A percentile compares a stretch with the other conserved stretches of the same genome.
phyloP scores from a whole-genome alignment of 2,888 invertebrate genomes.

The Eupithecia centaureata region DNA sequence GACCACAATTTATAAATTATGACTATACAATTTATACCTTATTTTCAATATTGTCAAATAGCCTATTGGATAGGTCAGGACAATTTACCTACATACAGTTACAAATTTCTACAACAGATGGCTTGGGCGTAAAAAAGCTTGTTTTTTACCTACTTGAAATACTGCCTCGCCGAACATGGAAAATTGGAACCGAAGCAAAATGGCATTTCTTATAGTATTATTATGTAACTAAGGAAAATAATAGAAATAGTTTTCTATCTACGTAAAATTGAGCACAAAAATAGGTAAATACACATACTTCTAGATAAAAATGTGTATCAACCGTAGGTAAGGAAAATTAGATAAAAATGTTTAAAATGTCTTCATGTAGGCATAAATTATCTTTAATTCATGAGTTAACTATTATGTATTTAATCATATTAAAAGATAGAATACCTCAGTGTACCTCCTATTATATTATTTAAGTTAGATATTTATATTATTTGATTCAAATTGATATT shows the following conservation, averaged over 20 bases:
- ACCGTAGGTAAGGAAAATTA: background rate
- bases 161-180: background rate
- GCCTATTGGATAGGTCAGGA: too few relatives aligned
- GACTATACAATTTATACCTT: too few relatives aligned
- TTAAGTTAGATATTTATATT: background rate
- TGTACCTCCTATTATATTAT: background rate
- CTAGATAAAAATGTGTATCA: background rate
- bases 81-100: too few relatives aligned
- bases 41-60: too few relatives aligned
- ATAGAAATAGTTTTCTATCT: slow-evolving; percentile 38
- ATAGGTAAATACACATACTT: slow-evolving; percentile 19
- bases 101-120: background rate
- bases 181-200: background rate
- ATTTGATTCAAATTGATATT: background rate
- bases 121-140: background rate
- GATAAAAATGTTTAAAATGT: background rate
- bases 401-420: background rate
- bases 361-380: background rate
- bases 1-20: too few relatives aligned
- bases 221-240: slow-evolving; percentile 30
- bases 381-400: background rate
- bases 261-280: slow-evolving; percentile 54
- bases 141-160: background rate
- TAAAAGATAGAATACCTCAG: background rate
- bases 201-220: background rate